Percentiles rank a stretch among this genome's conserved stretches.
Conservation (phyloP, 2,113 vertebrate genomes). For the Sinocyclocheilus rhinocerous region DNA sequence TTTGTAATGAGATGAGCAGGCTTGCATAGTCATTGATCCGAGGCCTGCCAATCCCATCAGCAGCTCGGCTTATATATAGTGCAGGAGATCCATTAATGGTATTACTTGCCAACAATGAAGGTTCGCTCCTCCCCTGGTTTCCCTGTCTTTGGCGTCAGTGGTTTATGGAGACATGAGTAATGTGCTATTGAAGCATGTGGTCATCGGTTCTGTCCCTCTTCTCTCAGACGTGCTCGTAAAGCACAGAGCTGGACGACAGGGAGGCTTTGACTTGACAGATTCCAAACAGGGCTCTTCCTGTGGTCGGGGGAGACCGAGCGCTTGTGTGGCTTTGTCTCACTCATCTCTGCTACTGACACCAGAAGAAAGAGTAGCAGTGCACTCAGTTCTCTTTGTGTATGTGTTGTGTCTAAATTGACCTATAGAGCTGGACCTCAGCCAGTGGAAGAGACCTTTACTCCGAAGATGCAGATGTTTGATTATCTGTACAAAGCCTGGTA, state of each 20-base stretch:
- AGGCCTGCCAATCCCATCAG: conserved; percentile 53
- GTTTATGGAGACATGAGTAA: conserved; percentile 46
- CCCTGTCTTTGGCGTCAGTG: neutral
- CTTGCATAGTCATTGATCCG: conserved; percentile 37
- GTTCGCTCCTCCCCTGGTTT: conserved; percentile 9
- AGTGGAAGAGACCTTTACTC: conserved; percentile 9
- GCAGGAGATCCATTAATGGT: conserved; percentile 48
- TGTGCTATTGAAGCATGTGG: conserved; percentile 38
- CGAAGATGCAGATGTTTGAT: neutral
- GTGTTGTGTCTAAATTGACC: neutral
- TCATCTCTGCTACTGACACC: conserved; percentile 15
- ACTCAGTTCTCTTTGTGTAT: neutral
- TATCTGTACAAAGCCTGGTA: neutral
- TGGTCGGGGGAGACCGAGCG: neutral
- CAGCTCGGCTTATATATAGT: conserved; percentile 48
- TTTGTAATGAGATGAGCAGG: conserved; percentile 17
- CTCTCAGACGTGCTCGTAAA: conserved; percentile 25
- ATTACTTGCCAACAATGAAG: conserved; percentile 44
- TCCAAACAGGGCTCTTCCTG: neutral
- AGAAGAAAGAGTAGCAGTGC: neutral
- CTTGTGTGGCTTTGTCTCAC: neutral
- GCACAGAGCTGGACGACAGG: neutral
- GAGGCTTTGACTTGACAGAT: conserved; percentile 28
- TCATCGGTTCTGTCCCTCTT: conserved; percentile 4
- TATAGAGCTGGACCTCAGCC: conserved; percentile 27